Conservation (phyloP, 2,888 invertebrate species). For the Aspidapion aeneum region DNA sequence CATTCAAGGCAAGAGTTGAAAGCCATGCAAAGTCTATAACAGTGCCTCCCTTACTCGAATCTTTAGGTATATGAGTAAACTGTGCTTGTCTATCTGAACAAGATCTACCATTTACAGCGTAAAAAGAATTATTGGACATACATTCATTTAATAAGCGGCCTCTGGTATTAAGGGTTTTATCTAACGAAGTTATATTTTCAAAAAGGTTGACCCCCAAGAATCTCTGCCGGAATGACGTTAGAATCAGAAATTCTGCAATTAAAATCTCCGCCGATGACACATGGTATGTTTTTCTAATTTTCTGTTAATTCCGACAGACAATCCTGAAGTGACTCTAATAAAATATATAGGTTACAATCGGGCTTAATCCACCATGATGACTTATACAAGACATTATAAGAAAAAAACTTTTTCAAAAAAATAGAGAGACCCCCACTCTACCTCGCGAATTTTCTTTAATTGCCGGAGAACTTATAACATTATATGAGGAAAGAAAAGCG, state of each 20-base stretch:
- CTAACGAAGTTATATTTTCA: not conserved
- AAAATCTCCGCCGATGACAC: not conserved
- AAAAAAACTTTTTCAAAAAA: not conserved
- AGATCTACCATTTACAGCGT: not conserved
- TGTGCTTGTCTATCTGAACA: not conserved
- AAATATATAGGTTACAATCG: not conserved
- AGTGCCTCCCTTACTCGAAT: not conserved
- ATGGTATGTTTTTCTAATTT: not conserved
- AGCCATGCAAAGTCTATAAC: not conserved
- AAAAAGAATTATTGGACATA: not conserved
- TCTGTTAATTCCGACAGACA: not conserved
- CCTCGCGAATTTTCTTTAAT: not conserved
- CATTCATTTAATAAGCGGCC: not conserved
- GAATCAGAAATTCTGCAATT: not conserved
- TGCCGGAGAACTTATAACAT: not conserved
- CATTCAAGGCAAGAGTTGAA: not conserved
- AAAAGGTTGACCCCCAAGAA: not conserved
- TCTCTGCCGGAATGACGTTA: not conserved
- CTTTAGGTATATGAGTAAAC: not conserved
- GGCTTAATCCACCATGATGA: not conserved
- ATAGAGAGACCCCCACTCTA: not conserved
- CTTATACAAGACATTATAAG: not conserved
- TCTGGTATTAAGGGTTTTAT: not conserved
- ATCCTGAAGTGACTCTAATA: not conserved
- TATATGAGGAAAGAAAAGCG: not conserved